A percentile compares a stretch with the other conserved stretches of the same genome.
These are phyloP conservation scores for Dinocampus coccinellae DNA, from an alignment of 2,888 invertebrate genomes.

Conservation along the genomic window DNA sequence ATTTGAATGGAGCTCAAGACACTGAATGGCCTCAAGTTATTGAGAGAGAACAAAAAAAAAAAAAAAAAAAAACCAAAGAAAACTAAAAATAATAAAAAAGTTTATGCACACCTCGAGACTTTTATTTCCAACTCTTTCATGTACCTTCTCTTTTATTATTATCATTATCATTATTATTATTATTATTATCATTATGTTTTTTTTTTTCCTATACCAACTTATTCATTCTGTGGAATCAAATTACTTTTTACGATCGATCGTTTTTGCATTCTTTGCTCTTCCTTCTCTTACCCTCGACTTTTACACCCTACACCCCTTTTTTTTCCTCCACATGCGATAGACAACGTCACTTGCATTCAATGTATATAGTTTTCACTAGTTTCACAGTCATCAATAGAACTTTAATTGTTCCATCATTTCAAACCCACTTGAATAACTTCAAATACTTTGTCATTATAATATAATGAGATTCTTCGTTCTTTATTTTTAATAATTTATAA, in stretches of 20 bases:
- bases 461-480: background rate
- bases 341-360: background rate
- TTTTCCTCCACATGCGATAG: too few species aligned
- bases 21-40: too few species aligned
- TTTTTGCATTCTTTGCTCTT: conserved; percentile 29
- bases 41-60: background rate
- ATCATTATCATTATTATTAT: conserved; percentile 6
- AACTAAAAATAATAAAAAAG: background rate
- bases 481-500: background rate
- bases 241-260: conserved; percentile 44
- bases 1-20: background rate
- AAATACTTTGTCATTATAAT: conserved; percentile 32
- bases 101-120: conserved; percentile 24
- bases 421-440: conserved; percentile 36
- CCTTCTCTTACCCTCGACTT: conserved; percentile 14
- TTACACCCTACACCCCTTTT: conserved; percentile 23
- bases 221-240: conserved; percentile 34
- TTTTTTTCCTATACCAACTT: conserved; percentile 7
- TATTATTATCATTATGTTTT: background rate
- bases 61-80: background rate
- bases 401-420: background rate
- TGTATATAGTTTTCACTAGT: too few species aligned
- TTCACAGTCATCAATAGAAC: too few species aligned
- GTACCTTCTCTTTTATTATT: conserved; percentile 24
- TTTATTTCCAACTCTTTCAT: conserved; percentile 38